Evolutionary conservation across 2,888 invertebrate genomes (phyloP), one percentile per base, ranked within the genome.

Genomic region (Seladonia tumulorum): DNA sequence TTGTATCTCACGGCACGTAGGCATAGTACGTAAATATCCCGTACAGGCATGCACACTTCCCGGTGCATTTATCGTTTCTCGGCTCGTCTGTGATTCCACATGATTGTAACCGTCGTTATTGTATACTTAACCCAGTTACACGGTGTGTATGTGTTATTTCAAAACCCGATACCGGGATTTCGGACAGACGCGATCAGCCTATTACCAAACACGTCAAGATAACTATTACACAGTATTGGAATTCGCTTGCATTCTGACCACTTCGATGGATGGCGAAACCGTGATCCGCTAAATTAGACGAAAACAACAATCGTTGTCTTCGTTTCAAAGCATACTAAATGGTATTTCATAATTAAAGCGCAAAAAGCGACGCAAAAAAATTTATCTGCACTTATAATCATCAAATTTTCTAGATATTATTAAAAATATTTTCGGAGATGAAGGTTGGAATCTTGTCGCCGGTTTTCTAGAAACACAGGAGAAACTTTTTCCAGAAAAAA

Each of bases 51-150:
- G 79, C 66, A 87, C 81, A 82, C 71, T 66, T 74, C 47, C 60
- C 74, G 49, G 79, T 60, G 87, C 85, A 86, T 90, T 89, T 82
- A 85, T 84, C 85, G 85, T 89, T 87, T 86, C 84, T 83, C 79
- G 76, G 60, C 76, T 79, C 45, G 77, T 60, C 76, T 68, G 39
- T 22, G 22, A 60, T 53, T 86, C 39, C 60, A 45, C 79, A 83
- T 79, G 63, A 77, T 68, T 71, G 66, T 79, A 79, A 72, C 86
- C 66, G 16, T 76, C 57, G 29, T 70, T 70, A 39, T 70, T 42
- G n/a, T 71, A 5, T 66, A 76, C 47, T 16, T 63, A 71, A 71
- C 85, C 85, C 53, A 87, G 74, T 75, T 84, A 25, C 47, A 14
- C 42, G 35, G 35, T 35, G 1, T 35, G 35, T n/a, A 35, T 45